Base-by-base conservation (phyloP, 1,140 invertebrate species). In the Panagrolaimus sp. region DNA sequence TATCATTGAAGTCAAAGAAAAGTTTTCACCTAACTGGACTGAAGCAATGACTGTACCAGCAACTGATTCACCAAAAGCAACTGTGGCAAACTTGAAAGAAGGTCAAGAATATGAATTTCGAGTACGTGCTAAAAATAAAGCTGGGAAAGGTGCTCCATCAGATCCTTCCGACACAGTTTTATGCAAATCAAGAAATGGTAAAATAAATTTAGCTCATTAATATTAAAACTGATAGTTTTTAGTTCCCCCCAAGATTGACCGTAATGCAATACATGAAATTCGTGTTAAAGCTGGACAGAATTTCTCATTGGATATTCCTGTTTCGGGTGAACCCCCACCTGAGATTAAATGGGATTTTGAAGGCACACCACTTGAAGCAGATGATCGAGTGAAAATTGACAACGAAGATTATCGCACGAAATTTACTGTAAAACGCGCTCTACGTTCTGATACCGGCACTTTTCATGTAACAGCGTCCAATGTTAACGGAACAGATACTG, bases 1-100 rank as follows among this genome's bases (percentile, higher is more conserved):
- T 83, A 89, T 97, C 61, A 89, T 98, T 68, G 94, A 98, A 85
- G 96, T 94, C 87, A 94, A 93, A 82, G 93, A 97, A 82, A 89
- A 92, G 62, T 90, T 89, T 79, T 90, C 89, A 88, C 72, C 90
- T 89, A 89, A 92, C 77, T 97, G 93, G 93, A 92, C 93, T 81
- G 93, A 92, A 83, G 91, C 91, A 0, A 78, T 90, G 1, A 90
- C 91, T 84, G 90, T 93, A 9, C 91, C 92, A 5, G 90, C 89
- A 9, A 87, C 88, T 74, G 85, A 89, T 44, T 20, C 44, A n/a
- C 65, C 65, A 14, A 43, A 42, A 38, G 47, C 42, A 76, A 90
- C 89, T 14, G 89, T 88, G 64, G 91, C 90, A 23, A 91, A 89
- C 47, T 86, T 99, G 9, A 89, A 90, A 25, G 92, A 95, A 85